Evolutionary conservation across 2,113 vertebrate genomes (phyloP).

Genomic region (Alethe castanea): DNA sequence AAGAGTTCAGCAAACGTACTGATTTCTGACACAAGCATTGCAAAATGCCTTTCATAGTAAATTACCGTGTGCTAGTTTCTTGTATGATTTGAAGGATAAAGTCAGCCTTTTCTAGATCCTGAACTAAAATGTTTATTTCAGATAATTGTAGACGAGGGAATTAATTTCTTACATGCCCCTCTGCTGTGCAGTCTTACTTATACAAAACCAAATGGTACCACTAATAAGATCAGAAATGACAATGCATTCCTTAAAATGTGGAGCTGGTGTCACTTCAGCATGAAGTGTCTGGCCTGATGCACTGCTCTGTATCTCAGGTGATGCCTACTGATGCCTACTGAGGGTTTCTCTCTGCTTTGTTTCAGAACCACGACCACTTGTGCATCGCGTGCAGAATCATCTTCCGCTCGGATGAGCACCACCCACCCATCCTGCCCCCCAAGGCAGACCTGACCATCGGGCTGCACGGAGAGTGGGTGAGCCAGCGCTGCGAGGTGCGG

Average conservation of each 20-base stretch:
- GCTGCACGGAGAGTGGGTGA: constrained; percentile 93
- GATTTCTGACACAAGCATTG: neutral
- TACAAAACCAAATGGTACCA: neutral
- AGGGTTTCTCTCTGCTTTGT: neutral
- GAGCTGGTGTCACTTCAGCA: neutral
- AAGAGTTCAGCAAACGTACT: neutral
- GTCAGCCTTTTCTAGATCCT: neutral
- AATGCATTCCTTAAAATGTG: neutral
- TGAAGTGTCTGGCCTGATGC: neutral
- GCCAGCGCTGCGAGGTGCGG: constrained; percentile 93
- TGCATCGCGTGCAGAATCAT: constrained; percentile 90
- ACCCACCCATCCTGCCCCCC: constrained; percentile 87
- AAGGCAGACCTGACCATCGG: constrained; percentile 85
- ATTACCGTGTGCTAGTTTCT: neutral
- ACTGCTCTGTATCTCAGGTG: neutral
- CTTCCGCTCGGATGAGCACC: constrained; percentile 86
- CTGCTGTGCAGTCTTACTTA: neutral
- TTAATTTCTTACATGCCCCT: neutral
- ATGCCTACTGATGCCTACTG: neutral
- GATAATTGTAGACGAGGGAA: neutral
- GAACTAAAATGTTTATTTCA: neutral
- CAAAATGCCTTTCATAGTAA: neutral
- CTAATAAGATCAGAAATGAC: neutral
- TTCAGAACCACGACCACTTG: constrained; percentile 84
- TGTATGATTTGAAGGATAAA: neutral